Base-by-base conservation (phyloP, 2,113 vertebrate genomes). In the Camelus bactrianus region DNA sequence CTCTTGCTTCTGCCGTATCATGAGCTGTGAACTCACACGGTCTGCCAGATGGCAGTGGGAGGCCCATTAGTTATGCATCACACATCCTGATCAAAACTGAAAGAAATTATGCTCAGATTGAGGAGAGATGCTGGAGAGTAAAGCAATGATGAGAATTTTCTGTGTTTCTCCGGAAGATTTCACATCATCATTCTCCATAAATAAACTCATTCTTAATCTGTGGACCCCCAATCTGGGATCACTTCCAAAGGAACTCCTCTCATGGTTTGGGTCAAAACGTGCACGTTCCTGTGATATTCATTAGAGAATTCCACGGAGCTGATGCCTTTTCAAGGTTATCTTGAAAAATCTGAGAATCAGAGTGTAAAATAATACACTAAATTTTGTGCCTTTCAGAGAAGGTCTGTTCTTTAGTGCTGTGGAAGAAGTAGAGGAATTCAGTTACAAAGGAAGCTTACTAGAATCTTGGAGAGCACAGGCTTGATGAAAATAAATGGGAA, bases 11-110 rank as follows among this genome's bases (percentile, higher is more conserved):
- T 94, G 80, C 93, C 30, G 6, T 84, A 82, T 56, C 50, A 46
- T 76, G 97, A 92, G 93, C 92, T 94, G 92, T 70, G 93, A 91
- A 92, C 96, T 95, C 96, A 76, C 50, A 69, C 76, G 72, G 95
- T 70, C 76, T 87, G 96, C 96, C 98, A 98, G 97, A 96, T 98
- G 97, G 96, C 80, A 56, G 96, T 95, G 92, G 94, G 97, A 97
- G 97, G 92, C 54, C 97, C 92, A 94, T 98, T 98, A 98, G 82
- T 83, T 96, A 98, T 97, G 97, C 97, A 92, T 92, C 97, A 92
- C 96, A 97, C 97, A 93, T 93, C 89, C 95, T 88, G 91, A 95
- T 97, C 94, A 95, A 96, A 97, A 97, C 80, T 73, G 96, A 95
- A 95, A 96, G 97, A 96, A 97, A 98, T 97, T 93, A 96, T 92